Evolutionary conservation across 2,113 vertebrate genomes (phyloP), one percentile per base, ranked within the genome.

Genomic region (Ictalurus punctatus): DNA sequence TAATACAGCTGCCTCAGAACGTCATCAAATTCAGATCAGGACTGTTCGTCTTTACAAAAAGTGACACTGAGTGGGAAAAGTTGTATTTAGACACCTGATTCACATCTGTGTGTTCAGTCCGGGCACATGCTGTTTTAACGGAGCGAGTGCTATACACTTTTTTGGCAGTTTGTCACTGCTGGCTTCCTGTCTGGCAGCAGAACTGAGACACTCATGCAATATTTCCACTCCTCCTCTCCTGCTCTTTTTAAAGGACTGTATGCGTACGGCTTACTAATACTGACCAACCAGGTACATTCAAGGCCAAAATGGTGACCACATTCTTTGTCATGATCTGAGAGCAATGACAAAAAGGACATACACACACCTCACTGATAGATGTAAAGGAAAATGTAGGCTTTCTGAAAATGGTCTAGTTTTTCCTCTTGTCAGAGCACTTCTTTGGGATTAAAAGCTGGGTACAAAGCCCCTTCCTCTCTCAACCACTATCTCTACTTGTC

Each of bases 131-230:
- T 67, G 37, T 52, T 84, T 84, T 52, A 81, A 87, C 78, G 83
- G 58, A 61, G 37, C 7, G 37, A 86, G 44, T 76, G 3, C 58
- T 34, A 19, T 87, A 76, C 76, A 88, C 58, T 63, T 84, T 87
- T 14, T 19, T 40, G 86, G 52, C 37, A 84, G 89, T 73, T 65
- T 82, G 83, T 90, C 73, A 80, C 61, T 16, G 89, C 61, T 81
- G 19, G 79, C 82, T 88, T 90, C 86, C 89, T 90, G 89, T 87
- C 86, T 87, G 89, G 86, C 86, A 48, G 34, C 74, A 85, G 63
- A 85, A 85, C 63, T 85, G 63, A 87, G 74, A 85, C 21, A 54
- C 79, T 85, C 63, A 16, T 90, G 65, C 89, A 76, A 61, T 90
- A 34, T 76, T 85, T 80, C 79, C 86, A 90, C 63, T 71, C 73